phyloP scores from a whole-genome alignment of 2,113 vertebrate genomes.

The Morone saxatilis region DNA sequence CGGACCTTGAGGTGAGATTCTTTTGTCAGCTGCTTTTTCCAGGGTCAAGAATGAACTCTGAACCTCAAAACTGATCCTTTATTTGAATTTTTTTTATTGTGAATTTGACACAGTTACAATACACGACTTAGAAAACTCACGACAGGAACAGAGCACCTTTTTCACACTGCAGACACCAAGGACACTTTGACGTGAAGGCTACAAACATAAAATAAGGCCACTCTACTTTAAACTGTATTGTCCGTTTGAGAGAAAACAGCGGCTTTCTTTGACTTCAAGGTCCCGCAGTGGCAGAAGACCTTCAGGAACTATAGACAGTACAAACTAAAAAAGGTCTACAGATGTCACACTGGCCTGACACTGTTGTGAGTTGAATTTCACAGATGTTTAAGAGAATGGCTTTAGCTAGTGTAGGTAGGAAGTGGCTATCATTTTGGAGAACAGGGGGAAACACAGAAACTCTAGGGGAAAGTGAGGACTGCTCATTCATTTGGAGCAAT shows the following conservation, averaged over 20 bases:
- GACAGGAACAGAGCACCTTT: constrained; percentile 21
- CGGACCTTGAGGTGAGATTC: background rate
- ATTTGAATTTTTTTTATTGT: constrained; percentile 49
- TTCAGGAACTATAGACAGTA: background rate
- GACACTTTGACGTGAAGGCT: constrained; percentile 55
- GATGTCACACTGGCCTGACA: background rate
- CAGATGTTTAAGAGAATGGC: background rate
- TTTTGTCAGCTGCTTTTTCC: background rate
- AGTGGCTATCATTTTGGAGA: background rate
- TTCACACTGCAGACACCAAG: constrained; percentile 17
- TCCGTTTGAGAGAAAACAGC: constrained; percentile 63
- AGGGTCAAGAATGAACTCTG: constrained; percentile 15
- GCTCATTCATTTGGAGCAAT: background rate
- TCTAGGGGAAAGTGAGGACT: background rate
- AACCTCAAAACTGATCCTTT: background rate
- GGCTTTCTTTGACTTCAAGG: constrained; percentile 17
- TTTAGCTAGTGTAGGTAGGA: background rate
- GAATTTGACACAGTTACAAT: constrained; percentile 57
- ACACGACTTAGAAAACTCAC: constrained; percentile 42
- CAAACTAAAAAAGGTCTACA: background rate
- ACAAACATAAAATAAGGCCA: constrained; percentile 71
- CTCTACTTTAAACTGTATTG: constrained; percentile 55
- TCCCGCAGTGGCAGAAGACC: constrained; percentile 2
- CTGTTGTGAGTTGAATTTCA: background rate
- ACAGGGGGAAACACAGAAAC: too few species aligned